A percentile compares a stretch with the other conserved stretches of the same genome.
Conservation (phyloP, 2,888 invertebrate genomes). For the Lysandra coridon region DNA sequence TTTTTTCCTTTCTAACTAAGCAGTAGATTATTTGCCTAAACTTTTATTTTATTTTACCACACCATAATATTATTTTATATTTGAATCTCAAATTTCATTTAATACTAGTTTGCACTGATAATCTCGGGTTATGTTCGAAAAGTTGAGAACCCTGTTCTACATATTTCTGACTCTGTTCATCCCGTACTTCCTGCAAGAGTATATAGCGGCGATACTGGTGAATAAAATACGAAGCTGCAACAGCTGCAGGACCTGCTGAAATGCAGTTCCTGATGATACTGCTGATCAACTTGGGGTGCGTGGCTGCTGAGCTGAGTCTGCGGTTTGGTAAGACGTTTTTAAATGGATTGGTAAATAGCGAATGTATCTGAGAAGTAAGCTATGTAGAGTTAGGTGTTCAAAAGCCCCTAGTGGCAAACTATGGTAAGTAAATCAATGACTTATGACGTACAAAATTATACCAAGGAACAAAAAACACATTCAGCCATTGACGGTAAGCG, state of each 20-base stretch:
- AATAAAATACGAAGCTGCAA: conserved; percentile 60
- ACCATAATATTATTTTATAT: too few species aligned
- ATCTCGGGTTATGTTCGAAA: conserved; percentile 58
- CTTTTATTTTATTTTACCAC: too few species aligned
- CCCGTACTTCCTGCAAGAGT: conserved; percentile 70
- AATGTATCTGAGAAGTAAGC: too few species aligned
- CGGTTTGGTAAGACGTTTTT: conserved; percentile 59
- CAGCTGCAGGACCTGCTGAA: conserved; percentile 51
- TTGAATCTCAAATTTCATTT: neutral
- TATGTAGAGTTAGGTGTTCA: too few species aligned
- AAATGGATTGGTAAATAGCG: too few species aligned
- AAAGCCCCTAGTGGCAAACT: too few species aligned
- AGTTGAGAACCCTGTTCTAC: conserved; percentile 67
- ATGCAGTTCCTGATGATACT: conserved; percentile 57
- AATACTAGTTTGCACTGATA: neutral
- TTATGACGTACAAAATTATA: too few species aligned
- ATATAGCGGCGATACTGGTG: conserved; percentile 65
- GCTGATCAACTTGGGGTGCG: conserved; percentile 57
- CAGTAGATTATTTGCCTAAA: too few species aligned
- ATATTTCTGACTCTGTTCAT: conserved; percentile 63
- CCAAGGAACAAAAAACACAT: too few species aligned
- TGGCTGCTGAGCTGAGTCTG: conserved; percentile 62
- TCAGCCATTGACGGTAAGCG: too few species aligned
- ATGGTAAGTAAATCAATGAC: too few species aligned
- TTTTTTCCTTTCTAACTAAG: too few species aligned